Evolutionary conservation across 2,888 invertebrate species (phyloP).

Genomic region (Erannis defoliaria): DNA sequence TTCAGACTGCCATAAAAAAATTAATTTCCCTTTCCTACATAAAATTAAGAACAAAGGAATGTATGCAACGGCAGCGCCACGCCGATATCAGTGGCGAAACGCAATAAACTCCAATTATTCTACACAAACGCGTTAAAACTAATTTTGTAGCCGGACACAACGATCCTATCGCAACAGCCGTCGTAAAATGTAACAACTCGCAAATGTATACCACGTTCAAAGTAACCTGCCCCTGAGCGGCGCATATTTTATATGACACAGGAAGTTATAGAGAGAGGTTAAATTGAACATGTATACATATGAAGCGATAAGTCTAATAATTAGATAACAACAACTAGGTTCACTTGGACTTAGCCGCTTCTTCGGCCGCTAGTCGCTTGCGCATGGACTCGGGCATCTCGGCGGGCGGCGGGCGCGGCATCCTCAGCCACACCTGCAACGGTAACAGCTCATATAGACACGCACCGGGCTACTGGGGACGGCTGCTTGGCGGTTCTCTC

Average conservation of each 20-base stretch:
- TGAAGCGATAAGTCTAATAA: conserved; percentile 19
- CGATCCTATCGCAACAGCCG: conserved; percentile 19
- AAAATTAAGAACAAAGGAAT: conserved; percentile 22
- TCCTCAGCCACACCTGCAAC: conserved; percentile 88
- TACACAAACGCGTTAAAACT: conserved; percentile 4
- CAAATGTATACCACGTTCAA: conserved; percentile 20
- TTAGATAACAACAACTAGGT: conserved; percentile 40
- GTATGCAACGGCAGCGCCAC: conserved; percentile 10
- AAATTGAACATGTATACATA: conserved; percentile 21
- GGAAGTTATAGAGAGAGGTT: neutral
- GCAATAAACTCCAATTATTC: neutral
- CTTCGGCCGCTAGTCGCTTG: conserved; percentile 88
- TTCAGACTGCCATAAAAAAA: neutral
- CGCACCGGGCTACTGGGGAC: neutral
- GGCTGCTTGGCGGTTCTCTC: conserved; percentile 10
- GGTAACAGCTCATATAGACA: neutral
- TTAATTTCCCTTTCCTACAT: conserved; percentile 2
- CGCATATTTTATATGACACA: conserved; percentile 3
- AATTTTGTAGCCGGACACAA: neutral
- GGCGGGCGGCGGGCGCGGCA: conserved; percentile 98
- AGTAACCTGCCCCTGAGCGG: neutral
- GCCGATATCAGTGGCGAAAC: neutral
- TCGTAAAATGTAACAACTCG: conserved; percentile 17
- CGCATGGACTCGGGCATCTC: conserved; percentile 97
- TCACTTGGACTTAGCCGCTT: conserved; percentile 70